Evolutionary conservation across 2,113 vertebrate genomes (phyloP).

Genomic region (Trichomycterus rosablanca): DNA sequence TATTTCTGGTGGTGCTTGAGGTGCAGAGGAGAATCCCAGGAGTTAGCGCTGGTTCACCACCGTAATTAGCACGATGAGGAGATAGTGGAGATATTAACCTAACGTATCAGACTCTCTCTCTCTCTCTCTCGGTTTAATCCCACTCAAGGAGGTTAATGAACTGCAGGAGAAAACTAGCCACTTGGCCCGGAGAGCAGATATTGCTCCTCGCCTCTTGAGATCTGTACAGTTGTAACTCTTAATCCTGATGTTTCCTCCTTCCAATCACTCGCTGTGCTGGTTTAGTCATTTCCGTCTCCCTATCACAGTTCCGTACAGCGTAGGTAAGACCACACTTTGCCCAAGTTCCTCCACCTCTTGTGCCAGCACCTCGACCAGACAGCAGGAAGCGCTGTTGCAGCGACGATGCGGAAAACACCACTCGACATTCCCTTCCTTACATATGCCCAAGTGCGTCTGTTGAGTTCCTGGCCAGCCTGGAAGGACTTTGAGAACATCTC

Average conservation of each 20-base stretch:
- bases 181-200: not conserved
- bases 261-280: no score
- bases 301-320: no score
- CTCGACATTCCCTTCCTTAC: no score
- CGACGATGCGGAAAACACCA: no score
- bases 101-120: slow-evolving; percentile 3
- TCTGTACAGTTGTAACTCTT: not conserved
- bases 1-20: slow-evolving; percentile 13
- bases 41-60: slow-evolving; percentile 5
- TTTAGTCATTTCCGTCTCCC: no score
- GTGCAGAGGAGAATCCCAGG: slow-evolving; percentile 15
- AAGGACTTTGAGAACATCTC: no score
- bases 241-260: not conserved
- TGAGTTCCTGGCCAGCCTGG: no score
- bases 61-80: slow-evolving; percentile 23
- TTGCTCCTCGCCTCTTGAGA: not conserved
- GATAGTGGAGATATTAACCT: slow-evolving; percentile 3
- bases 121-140: not conserved
- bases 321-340: no score
- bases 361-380: no score
- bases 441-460: no score
- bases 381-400: no score
- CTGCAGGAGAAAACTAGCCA: slow-evolving; percentile 1
- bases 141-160: slow-evolving; percentile 23
- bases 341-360: no score